Evolutionary conservation across 2,113 vertebrate genomes (phyloP).

Genomic region (Ciconia boyciana): DNA sequence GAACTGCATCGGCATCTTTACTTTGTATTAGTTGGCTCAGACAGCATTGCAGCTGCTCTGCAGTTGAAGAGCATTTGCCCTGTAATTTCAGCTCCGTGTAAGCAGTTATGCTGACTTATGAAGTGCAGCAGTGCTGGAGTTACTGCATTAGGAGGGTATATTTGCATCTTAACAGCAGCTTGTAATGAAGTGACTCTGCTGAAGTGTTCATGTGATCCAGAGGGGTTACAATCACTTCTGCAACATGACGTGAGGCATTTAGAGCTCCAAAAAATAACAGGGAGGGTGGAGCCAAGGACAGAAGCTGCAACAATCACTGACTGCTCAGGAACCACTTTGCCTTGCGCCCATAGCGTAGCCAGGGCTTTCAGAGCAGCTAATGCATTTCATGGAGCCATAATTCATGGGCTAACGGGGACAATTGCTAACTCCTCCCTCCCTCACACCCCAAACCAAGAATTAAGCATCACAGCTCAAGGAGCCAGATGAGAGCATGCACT

Average conservation of each 20-base stretch:
- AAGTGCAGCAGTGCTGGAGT: constrained; percentile 17
- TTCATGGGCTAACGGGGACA: neutral
- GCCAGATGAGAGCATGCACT: neutral
- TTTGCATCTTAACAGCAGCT: constrained; percentile 42
- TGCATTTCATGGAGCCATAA: neutral
- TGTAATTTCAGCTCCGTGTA: neutral
- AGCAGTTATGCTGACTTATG: constrained; percentile 6
- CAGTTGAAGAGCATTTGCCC: neutral
- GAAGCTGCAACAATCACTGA: neutral
- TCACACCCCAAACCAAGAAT: neutral
- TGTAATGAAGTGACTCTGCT: constrained; percentile 9
- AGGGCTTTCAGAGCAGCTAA: neutral
- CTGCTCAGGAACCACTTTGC: neutral
- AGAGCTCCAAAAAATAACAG: neutral
- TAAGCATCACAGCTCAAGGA: neutral
- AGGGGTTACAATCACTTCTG: constrained; percentile 37
- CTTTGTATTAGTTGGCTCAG: neutral
- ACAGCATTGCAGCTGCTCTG: neutral
- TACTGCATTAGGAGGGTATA: constrained; percentile 11
- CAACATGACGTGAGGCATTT: constrained; percentile 27
- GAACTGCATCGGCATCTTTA: neutral
- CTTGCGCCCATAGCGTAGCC: neutral
- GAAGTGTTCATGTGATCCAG: constrained; percentile 11
- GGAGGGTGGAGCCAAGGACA: neutral
- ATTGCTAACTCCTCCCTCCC: neutral